Conservation (phyloP, 2,888 invertebrate species). For the Sinohyriopsis cumingii region DNA sequence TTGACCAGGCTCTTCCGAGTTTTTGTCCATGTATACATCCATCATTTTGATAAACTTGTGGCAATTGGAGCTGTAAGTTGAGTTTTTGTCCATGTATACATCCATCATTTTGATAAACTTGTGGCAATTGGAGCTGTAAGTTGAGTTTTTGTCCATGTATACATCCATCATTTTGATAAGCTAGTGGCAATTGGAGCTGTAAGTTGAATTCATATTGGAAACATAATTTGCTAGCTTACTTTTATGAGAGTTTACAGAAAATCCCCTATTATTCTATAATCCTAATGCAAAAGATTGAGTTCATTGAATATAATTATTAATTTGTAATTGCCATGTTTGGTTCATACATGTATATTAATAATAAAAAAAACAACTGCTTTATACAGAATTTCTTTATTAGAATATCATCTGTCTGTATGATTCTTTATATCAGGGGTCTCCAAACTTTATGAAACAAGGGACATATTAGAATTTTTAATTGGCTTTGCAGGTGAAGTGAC, state of each 20-base stretch:
- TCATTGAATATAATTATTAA: background rate
- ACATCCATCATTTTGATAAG: conserved; percentile 94
- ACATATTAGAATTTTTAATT: no score
- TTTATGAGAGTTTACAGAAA: background rate
- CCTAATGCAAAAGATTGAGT: no score
- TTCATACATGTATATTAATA: background rate
- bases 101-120: conserved; percentile 93
- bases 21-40: conserved; percentile 95
- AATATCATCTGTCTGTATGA: no score
- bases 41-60: conserved; percentile 91
- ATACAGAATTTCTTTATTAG: no score
- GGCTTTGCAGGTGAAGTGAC: no score
- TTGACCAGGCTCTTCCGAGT: conserved; percentile 89
- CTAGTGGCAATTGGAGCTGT: conserved; percentile 90
- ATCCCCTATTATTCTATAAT: no score
- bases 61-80: conserved; percentile 90
- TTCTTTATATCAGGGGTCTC: no score
- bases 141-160: conserved; percentile 95
- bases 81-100: conserved; percentile 94
- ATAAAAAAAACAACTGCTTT: no score
- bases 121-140: conserved; percentile 88
- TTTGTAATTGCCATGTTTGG: background rate
- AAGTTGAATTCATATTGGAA: conserved; percentile 71
- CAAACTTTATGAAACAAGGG: no score
- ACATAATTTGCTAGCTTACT: background rate